Conservation (phyloP, 2,888 invertebrate species). For the Brachyptera putata region DNA sequence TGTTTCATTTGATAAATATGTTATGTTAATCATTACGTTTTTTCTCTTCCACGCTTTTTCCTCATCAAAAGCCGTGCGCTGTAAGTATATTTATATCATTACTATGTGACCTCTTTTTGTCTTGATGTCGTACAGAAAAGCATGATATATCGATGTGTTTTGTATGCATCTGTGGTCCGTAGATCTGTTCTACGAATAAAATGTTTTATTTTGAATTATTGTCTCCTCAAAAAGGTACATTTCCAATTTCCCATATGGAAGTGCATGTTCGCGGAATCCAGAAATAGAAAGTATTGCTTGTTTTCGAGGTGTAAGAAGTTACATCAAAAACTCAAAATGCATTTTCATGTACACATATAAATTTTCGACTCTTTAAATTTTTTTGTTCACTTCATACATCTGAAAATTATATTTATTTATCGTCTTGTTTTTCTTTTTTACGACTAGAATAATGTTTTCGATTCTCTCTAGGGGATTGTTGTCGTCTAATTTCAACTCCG, state of each 20-base stretch:
- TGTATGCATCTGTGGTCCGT: conserved; percentile 1
- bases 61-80: conserved; percentile 13
- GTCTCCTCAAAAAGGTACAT: background rate
- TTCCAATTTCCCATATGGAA: too few species aligned
- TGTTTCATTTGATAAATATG: too few species aligned
- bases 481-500: conserved; percentile 14
- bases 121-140: background rate
- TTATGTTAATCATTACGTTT: conserved; percentile 3
- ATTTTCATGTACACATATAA: background rate
- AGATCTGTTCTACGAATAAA: conserved; percentile 1
- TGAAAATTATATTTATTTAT: background rate
- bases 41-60: conserved; percentile 12
- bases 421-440: conserved; percentile 3
- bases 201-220: conserved; percentile 10
- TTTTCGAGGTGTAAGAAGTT: background rate
- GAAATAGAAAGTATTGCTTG: background rate
- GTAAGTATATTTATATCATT: conserved; percentile 8
- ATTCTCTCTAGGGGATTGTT: background rate
- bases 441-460: background rate
- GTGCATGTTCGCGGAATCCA: too few species aligned
- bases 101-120: too few species aligned
- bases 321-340: background rate
- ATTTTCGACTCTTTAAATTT: too few species aligned
- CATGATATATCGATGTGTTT: conserved; percentile 8
- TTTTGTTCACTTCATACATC: too few species aligned